Conservation (phyloP, 2,113 vertebrate species). For the Taurulus bubalis region DNA sequence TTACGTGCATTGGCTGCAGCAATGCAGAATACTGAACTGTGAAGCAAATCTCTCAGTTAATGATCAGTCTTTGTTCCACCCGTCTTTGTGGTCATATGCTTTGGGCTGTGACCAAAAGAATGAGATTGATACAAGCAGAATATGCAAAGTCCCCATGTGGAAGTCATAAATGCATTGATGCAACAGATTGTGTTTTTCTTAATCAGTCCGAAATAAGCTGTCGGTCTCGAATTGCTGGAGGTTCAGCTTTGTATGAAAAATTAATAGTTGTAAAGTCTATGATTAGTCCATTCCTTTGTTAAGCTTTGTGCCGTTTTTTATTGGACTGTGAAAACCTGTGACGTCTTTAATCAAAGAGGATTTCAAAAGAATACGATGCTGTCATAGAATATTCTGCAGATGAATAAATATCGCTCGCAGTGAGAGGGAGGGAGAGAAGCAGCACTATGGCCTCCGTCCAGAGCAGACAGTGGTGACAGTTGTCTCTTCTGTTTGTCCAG, state of each 20-base stretch:
- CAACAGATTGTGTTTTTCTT: background rate
- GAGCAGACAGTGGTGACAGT: slow-evolving; percentile 63
- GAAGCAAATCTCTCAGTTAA: background rate
- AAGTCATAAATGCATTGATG: background rate
- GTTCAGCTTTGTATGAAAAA: background rate
- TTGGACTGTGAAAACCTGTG: slow-evolving; percentile 13
- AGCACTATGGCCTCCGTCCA: slow-evolving; percentile 35
- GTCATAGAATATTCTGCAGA: slow-evolving; percentile 20
- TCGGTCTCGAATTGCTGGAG: background rate
- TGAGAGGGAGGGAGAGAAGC: slow-evolving; percentile 5
- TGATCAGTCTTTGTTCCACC: background rate
- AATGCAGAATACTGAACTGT: background rate
- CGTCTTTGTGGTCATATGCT: background rate
- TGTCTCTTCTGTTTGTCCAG: slow-evolving; percentile 68
- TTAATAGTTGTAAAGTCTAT: background rate
- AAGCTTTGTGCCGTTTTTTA: slow-evolving; percentile 11
- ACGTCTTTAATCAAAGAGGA: slow-evolving; percentile 15
- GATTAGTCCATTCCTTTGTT: slow-evolving; percentile 5
- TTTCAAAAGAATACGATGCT: slow-evolving; percentile 23
- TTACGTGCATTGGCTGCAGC: background rate
- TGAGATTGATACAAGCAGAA: background rate
- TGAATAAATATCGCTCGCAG: slow-evolving; percentile 25
- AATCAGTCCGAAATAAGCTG: background rate
- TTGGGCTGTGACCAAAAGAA: background rate
- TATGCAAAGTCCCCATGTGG: background rate